A percentile compares a stretch with the other conserved stretches of the same genome.
phyloP scores from a whole-genome alignment of 2,797 vertebrate genomes.

The Sebastes hopkinsi region DNA sequence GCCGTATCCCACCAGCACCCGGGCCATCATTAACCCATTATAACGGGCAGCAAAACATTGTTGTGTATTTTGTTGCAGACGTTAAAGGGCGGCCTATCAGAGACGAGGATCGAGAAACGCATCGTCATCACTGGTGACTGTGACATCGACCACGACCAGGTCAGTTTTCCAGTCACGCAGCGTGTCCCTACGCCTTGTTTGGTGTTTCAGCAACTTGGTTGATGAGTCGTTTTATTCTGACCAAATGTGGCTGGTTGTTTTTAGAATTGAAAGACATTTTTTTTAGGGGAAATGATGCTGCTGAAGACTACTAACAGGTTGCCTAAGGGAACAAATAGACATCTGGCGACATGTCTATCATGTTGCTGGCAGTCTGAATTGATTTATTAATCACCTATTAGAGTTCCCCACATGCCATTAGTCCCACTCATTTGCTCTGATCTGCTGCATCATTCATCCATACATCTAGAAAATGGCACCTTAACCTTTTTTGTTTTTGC shows the following conservation, averaged over 20 bases:
- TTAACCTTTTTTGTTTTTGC: slow-evolving; percentile 9
- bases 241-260: neutral
- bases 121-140: slow-evolving; percentile 98
- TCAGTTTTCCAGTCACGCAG: slow-evolving; percentile 64
- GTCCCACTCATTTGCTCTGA: slow-evolving; percentile 3
- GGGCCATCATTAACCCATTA: neutral
- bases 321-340: neutral
- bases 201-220: neutral
- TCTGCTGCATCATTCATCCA: slow-evolving; percentile 1
- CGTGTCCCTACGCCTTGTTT: neutral
- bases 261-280: neutral
- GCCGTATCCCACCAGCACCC: neutral
- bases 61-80: slow-evolving; percentile 79
- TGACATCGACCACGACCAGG: slow-evolving; percentile 98
- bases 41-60: neutral
- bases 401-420: neutral
- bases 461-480: neutral
- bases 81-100: slow-evolving; percentile 95
- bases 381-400: neutral
- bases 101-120: slow-evolving; percentile 99
- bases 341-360: slow-evolving; percentile 40
- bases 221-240: neutral
- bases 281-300: neutral
- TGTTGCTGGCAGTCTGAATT: slow-evolving; percentile 39
- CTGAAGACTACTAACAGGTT: neutral